Percentiles rank a stretch among this genome's conserved stretches.
phyloP scores from a whole-genome alignment of 2,888 invertebrate genomes.

The Ethmia dodecea region DNA sequence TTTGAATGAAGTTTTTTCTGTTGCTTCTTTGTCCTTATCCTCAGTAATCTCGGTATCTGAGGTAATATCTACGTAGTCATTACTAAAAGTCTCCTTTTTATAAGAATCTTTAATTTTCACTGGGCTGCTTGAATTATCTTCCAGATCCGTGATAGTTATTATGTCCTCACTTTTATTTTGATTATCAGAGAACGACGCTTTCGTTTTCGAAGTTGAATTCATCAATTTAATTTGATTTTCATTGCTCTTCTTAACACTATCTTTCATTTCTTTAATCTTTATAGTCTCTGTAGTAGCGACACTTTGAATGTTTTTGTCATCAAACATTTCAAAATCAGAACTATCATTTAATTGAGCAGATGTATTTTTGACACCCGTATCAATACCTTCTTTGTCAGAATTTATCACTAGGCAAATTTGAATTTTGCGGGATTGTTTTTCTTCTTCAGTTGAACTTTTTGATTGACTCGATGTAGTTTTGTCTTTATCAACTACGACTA shows the following conservation, averaged over 20 bases:
- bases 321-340: constrained; percentile 47
- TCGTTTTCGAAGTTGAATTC: too few relatives aligned
- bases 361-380: constrained; percentile 10
- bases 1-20: constrained; percentile 22
- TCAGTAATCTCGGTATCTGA: background rate
- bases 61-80: constrained; percentile 41
- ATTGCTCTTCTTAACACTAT: too few relatives aligned
- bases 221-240: too few relatives aligned
- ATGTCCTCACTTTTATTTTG: too few relatives aligned
- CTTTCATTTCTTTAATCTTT: too few relatives aligned
- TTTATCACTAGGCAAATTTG: constrained; percentile 55
- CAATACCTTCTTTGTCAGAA: constrained; percentile 23
- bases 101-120: constrained; percentile 9
- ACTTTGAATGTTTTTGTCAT: too few relatives aligned
- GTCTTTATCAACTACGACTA: constrained; percentile 42
- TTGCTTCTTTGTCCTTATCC: background rate
- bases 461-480: constrained; percentile 19
- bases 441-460: constrained; percentile 25
- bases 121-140: too few relatives aligned
- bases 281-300: too few relatives aligned
- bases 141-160: too few relatives aligned
- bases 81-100: constrained; percentile 34
- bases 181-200: too few relatives aligned
- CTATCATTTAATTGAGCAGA: constrained; percentile 23
- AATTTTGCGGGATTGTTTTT: constrained; percentile 43